phyloP scores from a whole-genome alignment of 2,888 invertebrate species.

The Netelia inedita region DNA sequence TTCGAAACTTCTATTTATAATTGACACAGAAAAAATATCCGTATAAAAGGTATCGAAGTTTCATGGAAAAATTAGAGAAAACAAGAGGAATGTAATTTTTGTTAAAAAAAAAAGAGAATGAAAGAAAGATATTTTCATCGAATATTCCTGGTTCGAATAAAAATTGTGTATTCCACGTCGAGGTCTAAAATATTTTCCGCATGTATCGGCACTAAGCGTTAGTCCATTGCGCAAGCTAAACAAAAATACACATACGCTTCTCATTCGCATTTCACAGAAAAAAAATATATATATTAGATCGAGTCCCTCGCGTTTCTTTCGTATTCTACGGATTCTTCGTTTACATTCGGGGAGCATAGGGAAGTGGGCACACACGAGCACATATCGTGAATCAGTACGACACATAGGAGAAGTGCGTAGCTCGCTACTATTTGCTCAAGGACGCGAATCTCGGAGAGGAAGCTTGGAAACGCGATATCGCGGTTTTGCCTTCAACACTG shows the following conservation, averaged over 20 bases:
- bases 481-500: constrained; percentile 67
- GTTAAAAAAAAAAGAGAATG: too few species aligned
- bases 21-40: too few species aligned
- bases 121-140: too few species aligned
- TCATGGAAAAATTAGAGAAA: too few species aligned
- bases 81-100: too few species aligned
- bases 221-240: constrained; percentile 23
- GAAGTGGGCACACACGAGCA: neutral
- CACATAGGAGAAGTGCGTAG: constrained; percentile 40
- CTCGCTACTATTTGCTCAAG: constrained; percentile 60
- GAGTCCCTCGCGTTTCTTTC: neutral
- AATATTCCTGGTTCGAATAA: too few species aligned
- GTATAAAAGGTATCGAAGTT: too few species aligned
- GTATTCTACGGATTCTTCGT: neutral
- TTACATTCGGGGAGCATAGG: constrained; percentile 14
- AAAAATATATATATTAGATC: constrained; percentile 12
- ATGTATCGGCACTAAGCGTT: neutral
- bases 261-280: constrained; percentile 9
- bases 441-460: constrained; percentile 62
- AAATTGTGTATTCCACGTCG: too few species aligned
- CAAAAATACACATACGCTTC: neutral
- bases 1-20: too few species aligned
- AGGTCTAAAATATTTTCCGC: neutral
- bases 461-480: constrained; percentile 70
- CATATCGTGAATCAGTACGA: constrained; percentile 12